Evolutionary conservation across 2,113 vertebrate species (phyloP), one percentile per base, ranked within the genome.

Genomic region (Lates calcarifer): DNA sequence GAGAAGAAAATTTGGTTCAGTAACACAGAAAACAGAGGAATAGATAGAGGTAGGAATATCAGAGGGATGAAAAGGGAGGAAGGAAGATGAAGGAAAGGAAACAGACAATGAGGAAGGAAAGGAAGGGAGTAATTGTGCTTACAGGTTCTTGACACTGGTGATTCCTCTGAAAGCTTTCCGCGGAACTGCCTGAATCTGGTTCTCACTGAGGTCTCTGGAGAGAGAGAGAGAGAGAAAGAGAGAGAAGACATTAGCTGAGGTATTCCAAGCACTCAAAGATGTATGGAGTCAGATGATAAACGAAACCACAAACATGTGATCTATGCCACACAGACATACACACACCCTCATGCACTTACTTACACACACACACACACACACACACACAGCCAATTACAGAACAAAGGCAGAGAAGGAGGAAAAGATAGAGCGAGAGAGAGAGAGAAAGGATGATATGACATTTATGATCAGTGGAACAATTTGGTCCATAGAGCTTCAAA

Each of bases 151-250:
- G 89, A 99, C 97, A 24, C 94, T 95, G 57, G 97, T 94, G 93
- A 98, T 98, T 93, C 98, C 98, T 47, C 98, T 96, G 94, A 99
- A 99, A 57, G 98, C 97, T 92, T 99, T 99, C 88, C 98, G 96
- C 6, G 98, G 97, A 90, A 99, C 94, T n/a, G 97, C 96, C 95
- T 98, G 97, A 71, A 99, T 98, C 95, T 97, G 97, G 94, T 99
- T 99, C 92, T 99, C 98, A 12, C 98, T 99, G 82, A 99, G 95
- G 93, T 99, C 98, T 90, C 98, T 99, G 94, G 56, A 83, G 89
- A 86, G 33, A 90, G 49, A 91, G 35, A 62, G 15, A 85, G 58
- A 57, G 71, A 63, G n/a, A 49, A 47, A 58, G 68, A 74, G 37
- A 63, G 68, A 83, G 39, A 63, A 84, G 72, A 86, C 75, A 79